Evolutionary conservation across 2,113 vertebrate genomes (phyloP).

Genomic region (Pygathrix nemaeus): DNA sequence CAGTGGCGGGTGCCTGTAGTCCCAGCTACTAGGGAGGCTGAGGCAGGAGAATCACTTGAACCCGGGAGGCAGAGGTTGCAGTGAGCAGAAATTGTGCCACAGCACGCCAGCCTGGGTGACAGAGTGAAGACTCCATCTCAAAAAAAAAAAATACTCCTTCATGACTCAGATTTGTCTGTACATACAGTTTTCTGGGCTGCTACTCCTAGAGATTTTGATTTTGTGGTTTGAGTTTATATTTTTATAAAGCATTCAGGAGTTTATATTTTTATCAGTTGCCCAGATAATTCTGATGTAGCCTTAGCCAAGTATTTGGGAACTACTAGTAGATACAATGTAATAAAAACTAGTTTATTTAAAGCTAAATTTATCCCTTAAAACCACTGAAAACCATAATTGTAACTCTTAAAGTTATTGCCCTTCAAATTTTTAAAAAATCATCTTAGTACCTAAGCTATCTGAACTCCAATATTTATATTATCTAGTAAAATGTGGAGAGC

Average conservation of each 20-base stretch:
- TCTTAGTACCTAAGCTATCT: constrained; percentile 5
- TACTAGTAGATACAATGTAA: not conserved
- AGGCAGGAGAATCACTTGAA: no score
- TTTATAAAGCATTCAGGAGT: not conserved
- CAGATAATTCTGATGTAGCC: constrained; percentile 3
- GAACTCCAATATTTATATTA: constrained; percentile 5
- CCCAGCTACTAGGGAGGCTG: no score
- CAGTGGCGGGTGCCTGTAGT: no score
- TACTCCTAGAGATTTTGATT: constrained; percentile 7
- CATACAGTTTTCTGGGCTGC: not conserved
- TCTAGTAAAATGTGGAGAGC: constrained; percentile 40
- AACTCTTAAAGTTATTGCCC: not conserved
- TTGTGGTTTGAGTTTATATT: constrained; percentile 30
- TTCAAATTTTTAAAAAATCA: constrained; percentile 41
- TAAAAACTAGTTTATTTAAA: constrained; percentile 57
- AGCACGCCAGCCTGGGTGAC: no score
- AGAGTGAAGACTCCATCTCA: no score
- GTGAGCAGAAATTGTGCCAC: no score
- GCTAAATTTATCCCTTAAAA: constrained; percentile 27
- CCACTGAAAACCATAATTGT: constrained; percentile 6
- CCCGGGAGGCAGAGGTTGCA: no score
- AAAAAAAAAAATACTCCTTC: not conserved
- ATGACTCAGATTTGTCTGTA: constrained; percentile 6
- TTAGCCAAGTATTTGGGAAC: not conserved
- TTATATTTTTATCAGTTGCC: constrained; percentile 26